Evolutionary conservation across 2,113 vertebrate species (phyloP), one percentile per base, ranked within the genome.

Genomic region (Upupa epops): DNA sequence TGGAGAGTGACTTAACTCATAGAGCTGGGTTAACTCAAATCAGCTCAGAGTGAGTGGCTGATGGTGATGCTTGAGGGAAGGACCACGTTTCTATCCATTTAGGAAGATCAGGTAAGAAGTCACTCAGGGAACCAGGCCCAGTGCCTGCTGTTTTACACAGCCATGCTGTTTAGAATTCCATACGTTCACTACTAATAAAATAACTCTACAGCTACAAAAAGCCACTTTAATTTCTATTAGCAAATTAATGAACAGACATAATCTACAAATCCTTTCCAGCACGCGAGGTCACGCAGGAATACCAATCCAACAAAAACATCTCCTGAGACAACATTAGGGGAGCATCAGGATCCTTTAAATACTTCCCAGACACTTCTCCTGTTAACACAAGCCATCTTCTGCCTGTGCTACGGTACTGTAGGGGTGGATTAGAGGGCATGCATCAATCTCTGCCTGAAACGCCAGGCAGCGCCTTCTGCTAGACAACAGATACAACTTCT

Each of bases 381-480:
- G 96, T 89, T 84, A 80, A 86, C 63, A 58, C 20, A 86, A 82
- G 37, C 13, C 64, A 31, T 37, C 21, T 75, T 73, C 37, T 83
- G 19, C 48, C 58, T 75, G 15, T 28, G 74, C 31, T 25, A 25
- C 21, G 54, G 19, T 31, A 5, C 37, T 59, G 42, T 31, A 78
- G 42, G 13, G 34, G 22, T 75, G 55, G 68, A 85, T 83, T 85
- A 81, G 68, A 92, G 36, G 60, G 34, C 73, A 88, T 31, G 77
- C 79, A 92, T 89, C 69, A 92, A 59, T 90, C 56, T 92, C 78
- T 93, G 24, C n/a, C 82, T 90, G 54, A 83, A 91, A 75, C 32
- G 28, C 78, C 82, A 81, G 54, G 74, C 90, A 88, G 36, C 9
- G 68, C 28, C 36, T 93, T 94, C 59, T 88, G 34, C 49, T 75